phyloP scores from a whole-genome alignment of 2,888 invertebrate genomes.

The Cephus spinipes region DNA sequence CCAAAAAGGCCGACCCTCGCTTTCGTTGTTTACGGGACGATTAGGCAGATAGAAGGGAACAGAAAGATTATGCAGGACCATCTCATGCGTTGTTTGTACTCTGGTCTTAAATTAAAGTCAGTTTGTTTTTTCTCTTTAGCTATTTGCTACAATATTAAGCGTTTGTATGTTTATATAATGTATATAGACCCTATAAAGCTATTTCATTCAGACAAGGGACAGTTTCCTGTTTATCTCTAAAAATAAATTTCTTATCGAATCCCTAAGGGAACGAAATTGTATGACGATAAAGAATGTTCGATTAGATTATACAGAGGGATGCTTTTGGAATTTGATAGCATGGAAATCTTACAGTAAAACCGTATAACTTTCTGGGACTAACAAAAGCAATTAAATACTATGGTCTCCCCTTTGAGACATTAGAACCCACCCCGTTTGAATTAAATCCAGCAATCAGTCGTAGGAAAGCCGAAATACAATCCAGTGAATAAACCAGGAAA shows the following conservation, averaged over 20 bases:
- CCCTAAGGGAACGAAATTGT: neutral
- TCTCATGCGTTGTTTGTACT: neutral
- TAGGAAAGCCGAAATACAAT: too few species aligned
- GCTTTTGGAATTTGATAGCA: neutral
- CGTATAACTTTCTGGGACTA: neutral
- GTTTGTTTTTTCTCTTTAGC: neutral
- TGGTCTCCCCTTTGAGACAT: neutral
- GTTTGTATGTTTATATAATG: too few species aligned
- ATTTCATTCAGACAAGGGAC: too few species aligned
- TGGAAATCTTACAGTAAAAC: neutral
- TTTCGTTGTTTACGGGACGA: neutral
- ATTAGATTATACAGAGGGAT: neutral
- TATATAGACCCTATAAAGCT: too few species aligned
- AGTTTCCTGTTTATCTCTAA: neutral
- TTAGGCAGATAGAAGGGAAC: neutral
- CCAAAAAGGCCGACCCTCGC: neutral
- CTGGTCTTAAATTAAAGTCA: neutral
- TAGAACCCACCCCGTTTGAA: too few species aligned
- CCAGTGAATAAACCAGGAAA: too few species aligned
- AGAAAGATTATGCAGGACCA: neutral
- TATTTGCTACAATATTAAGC: neutral
- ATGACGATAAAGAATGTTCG: neutral
- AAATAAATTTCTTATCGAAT: neutral
- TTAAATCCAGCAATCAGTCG: too few species aligned
- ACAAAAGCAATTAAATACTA: neutral